Conservation (phyloP, 2,888 invertebrate species). For the Melipona bicolor region DNA sequence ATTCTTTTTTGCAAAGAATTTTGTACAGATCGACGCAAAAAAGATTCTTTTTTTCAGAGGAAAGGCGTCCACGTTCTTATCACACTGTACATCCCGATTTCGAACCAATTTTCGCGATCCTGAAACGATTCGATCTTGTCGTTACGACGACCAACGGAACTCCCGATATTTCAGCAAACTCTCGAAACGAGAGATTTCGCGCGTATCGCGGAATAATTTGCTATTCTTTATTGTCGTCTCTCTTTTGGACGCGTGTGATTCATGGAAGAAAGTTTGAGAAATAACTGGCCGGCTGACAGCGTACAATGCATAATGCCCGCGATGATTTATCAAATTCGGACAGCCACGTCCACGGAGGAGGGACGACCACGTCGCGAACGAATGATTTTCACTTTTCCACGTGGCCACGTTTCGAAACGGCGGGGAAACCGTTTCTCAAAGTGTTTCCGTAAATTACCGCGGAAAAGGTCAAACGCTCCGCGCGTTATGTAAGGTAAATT, state of each 20-base stretch:
- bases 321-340: constrained; percentile 10
- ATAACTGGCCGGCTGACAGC: no score
- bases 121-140: no score
- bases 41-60: no score
- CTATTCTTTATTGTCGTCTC: not conserved
- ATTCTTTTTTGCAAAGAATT: no score
- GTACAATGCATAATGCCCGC: not conserved
- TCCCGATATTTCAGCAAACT: no score
- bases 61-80: no score
- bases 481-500: constrained; percentile 59
- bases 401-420: not conserved
- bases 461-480: constrained; percentile 52
- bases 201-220: not conserved
- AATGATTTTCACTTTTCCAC: constrained; percentile 48
- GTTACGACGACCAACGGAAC: no score
- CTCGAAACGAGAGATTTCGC: no score
- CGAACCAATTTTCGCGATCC: no score
- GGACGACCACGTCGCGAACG: not conserved
- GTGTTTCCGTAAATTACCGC: constrained; percentile 55
- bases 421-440: constrained; percentile 19
- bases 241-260: not conserved
- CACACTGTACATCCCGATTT: no score
- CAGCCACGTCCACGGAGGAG: not conserved
- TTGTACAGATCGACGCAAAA: no score
- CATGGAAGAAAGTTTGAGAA: not conserved